Evolutionary conservation across 2,888 invertebrate species (phyloP), one percentile per base, ranked within the genome.

Genomic region (Machimus atricapillus): DNA sequence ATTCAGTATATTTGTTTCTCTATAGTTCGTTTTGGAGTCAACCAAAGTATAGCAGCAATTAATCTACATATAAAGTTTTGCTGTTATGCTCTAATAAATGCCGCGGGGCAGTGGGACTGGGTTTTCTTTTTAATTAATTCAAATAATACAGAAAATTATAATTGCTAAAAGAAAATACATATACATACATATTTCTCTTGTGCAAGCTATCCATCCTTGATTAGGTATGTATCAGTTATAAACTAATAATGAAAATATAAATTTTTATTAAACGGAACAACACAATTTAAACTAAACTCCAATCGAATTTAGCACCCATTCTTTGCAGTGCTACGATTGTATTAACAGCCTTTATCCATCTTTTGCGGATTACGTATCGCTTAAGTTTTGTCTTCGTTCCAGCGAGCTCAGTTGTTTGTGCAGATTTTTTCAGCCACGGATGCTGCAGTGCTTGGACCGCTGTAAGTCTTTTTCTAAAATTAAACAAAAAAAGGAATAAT

Each of bases 281-380:
- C 37, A 77, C 19, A 66, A 2, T 12, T 89, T 89, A 92, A 73
- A 92, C 88, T 87, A 92, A 90, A 86, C 93, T 93, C n/a, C 93
- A 93, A 89, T 96, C 95, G 88, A 96, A 95, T 91, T 95, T 96
- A 46, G 96, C 96, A 7, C 97, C 97, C 97, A 98, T 97, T 90
- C 98, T 93, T 90, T 94, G 95, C 81, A 98, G 93, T 1, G 98
- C 98, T 89, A 97, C 94, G 90, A 98, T 97, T 4, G 97, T 97
- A 89, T 97, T 96, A 46, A 97, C 97, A 0, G 97, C 97, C 93
- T 97, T 97, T 90, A 96, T 95, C 98, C 98, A 98, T 77, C 97
- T 94, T 91, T 97, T 95, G 93, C 97, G 96, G 93, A 97, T 97
- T 88, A 98, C 97, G 92, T 97, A 98, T 88, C 97, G 94, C 92